Conservation (phyloP, 2,888 invertebrate genomes). For the Mimachlamys varia region DNA sequence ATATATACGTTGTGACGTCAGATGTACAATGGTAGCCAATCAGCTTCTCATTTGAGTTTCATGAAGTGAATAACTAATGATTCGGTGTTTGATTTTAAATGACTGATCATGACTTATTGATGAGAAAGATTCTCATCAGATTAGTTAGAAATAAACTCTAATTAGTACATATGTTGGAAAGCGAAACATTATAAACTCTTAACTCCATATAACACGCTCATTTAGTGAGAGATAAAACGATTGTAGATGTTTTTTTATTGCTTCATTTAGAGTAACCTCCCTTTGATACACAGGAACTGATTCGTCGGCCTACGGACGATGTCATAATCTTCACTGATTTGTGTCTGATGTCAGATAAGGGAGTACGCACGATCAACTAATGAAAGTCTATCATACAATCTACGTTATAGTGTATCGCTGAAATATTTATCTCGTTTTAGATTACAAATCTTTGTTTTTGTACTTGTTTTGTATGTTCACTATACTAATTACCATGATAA, state of each 20-base stretch:
- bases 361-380: background rate
- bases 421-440: constrained; percentile 31
- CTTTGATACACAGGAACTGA: background rate
- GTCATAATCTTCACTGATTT: constrained; percentile 3
- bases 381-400: constrained; percentile 23
- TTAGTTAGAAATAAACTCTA: background rate
- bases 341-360: background rate
- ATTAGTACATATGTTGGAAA: background rate
- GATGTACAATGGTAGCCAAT: background rate
- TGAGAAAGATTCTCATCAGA: background rate
- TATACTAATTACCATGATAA: background rate
- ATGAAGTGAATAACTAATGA: background rate
- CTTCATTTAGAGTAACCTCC: constrained; percentile 11
- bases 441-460: constrained; percentile 2
- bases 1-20: background rate
- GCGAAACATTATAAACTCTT: background rate
- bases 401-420: background rate
- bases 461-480: background rate
- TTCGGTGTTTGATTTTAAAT: background rate
- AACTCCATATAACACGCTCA: constrained; percentile 1
- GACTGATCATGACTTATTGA: background rate
- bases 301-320: background rate
- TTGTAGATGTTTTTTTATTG: background rate
- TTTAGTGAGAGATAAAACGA: constrained; percentile 14
- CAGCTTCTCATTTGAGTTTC: background rate